A percentile compares a stretch with the other conserved stretches of the same genome.
Conservation (phyloP, 1,140 invertebrate species). For the Metaphire vulgaris region DNA sequence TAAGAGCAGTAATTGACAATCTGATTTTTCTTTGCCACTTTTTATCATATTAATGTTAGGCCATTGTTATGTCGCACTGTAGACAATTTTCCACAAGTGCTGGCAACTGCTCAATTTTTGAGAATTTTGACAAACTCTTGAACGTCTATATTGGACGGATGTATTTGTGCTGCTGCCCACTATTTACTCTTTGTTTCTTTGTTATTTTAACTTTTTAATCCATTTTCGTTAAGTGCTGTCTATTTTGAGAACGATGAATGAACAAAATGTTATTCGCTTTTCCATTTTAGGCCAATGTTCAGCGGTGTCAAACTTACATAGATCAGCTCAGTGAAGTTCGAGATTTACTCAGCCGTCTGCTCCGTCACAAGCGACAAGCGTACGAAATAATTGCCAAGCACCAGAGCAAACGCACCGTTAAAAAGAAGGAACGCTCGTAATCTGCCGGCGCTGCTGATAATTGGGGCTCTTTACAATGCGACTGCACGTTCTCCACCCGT, state of each 20-base stretch:
- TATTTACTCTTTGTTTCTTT: too few relatives aligned
- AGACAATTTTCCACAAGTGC: neutral
- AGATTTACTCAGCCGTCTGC: neutral
- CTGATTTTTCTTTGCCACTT: too few relatives aligned
- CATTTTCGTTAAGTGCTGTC: neutral
- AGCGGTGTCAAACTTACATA: too few relatives aligned
- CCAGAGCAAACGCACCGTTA: slow-evolving; percentile 15
- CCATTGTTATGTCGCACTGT: neutral
- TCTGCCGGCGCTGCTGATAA: neutral
- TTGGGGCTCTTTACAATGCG: too few relatives aligned
- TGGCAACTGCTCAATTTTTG: neutral
- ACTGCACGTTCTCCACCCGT: too few relatives aligned
- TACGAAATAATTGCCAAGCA: slow-evolving; percentile 12
- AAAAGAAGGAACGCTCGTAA: slow-evolving; percentile 15
- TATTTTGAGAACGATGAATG: neutral
- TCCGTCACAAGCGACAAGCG: neutral
- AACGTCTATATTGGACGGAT: neutral
- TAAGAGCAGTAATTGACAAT: too few relatives aligned
- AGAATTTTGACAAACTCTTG: neutral
- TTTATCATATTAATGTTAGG: too few relatives aligned
- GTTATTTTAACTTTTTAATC: neutral
- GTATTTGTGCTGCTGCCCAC: neutral
- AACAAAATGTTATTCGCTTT: neutral
- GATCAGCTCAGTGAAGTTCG: slow-evolving; percentile 6
- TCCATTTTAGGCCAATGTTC: too few relatives aligned